phyloP scores from a whole-genome alignment of 2,113 vertebrate genomes.

The Protomyctophum bolini region DNA sequence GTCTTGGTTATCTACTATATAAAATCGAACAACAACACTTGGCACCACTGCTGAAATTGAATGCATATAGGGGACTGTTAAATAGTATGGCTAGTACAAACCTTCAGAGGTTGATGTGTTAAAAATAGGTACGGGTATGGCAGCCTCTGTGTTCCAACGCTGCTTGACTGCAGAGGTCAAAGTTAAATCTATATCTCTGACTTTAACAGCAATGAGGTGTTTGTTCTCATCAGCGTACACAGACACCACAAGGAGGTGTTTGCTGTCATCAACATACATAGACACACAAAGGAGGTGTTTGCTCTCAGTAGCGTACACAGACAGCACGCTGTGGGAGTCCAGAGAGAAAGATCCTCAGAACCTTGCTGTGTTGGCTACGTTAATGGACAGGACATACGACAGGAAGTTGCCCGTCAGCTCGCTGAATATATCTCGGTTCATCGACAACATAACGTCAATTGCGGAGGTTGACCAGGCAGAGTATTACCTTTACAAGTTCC shows the following conservation, averaged over 20 bases:
- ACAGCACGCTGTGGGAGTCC: constrained; percentile 86
- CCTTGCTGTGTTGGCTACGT: constrained; percentile 82
- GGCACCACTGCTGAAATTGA: too few species aligned
- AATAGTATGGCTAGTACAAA: too few species aligned
- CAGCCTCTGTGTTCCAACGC: constrained; percentile 68
- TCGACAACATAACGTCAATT: constrained; percentile 91
- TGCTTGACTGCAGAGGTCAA: constrained; percentile 63
- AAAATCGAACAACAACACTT: too few species aligned
- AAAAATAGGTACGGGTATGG: constrained; percentile 80
- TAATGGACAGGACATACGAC: constrained; percentile 92
- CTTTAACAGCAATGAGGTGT: constrained; percentile 77
- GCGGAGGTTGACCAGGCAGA: constrained; percentile 93
- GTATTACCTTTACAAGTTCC: constrained; percentile 98
- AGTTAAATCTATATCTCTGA: constrained; percentile 60
- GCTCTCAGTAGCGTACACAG: constrained; percentile 88
- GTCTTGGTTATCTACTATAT: too few species aligned
- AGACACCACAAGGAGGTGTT: too few species aligned
- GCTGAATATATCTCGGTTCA: constrained; percentile 88
- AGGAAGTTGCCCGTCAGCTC: constrained; percentile 94
- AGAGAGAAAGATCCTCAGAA: constrained; percentile 81
- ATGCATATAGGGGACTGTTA: too few species aligned
- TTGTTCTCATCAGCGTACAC: neutral
- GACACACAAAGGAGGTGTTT: constrained; percentile 73
- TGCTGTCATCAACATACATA: too few species aligned
- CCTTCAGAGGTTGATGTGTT: too few species aligned